These are phyloP conservation scores for Noctua janthe DNA, from an alignment of 2,888 invertebrate species.

Conservation along the genomic window DNA sequence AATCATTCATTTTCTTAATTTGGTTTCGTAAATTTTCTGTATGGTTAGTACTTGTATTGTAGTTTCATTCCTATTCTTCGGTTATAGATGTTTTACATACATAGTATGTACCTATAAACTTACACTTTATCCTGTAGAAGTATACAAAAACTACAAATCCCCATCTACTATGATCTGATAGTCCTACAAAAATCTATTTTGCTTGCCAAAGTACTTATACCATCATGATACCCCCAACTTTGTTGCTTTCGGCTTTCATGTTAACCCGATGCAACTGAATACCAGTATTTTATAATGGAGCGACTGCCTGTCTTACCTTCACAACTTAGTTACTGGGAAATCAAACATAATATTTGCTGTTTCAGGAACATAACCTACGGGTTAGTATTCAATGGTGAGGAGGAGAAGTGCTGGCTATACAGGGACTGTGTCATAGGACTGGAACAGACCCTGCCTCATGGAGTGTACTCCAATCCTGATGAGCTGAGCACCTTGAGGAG, in stretches of 20 bases:
- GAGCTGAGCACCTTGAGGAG: slow-evolving; percentile 79
- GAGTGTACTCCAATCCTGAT: slow-evolving; percentile 82
- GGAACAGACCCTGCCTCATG: slow-evolving; percentile 80
- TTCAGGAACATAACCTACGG: slow-evolving; percentile 82
- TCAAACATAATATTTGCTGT: slow-evolving; percentile 12
- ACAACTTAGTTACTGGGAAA: not conserved
- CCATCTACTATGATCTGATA: not conserved
- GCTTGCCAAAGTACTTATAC: not conserved
- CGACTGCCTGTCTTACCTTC: not conserved
- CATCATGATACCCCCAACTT: not conserved
- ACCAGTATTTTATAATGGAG: not conserved
- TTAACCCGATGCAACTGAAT: not conserved
- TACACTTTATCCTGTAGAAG: not conserved
- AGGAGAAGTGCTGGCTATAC: slow-evolving; percentile 65
- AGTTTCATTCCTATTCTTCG: not conserved
- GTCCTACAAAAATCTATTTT: not conserved
- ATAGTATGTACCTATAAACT: no score
- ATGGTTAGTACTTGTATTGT: not conserved
- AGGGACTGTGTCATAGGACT: slow-evolving; percentile 78
- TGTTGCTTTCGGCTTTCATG: not conserved
- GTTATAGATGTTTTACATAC: not conserved
- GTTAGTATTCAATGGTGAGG: slow-evolving; percentile 73
- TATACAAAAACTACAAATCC: not conserved
- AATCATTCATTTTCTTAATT: not conserved
- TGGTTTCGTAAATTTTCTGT: not conserved